Evolutionary conservation across 2,113 vertebrate species (phyloP).

Genomic region (Callionymus lyra): DNA sequence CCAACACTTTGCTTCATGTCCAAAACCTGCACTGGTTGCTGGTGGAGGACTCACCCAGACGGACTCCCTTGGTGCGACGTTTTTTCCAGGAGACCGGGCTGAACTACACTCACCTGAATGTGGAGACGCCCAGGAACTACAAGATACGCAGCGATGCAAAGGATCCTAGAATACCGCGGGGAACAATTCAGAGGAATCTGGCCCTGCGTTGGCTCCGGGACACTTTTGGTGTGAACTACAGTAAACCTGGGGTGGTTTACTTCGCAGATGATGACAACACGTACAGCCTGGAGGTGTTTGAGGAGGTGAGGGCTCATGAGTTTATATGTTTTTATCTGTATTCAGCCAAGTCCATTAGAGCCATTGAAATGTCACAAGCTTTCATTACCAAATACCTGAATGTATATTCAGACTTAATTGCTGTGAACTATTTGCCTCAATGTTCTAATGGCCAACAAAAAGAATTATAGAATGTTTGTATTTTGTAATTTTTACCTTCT

Average conservation of each 20-base stretch:
- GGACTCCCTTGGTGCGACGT: constrained; percentile 71
- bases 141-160: constrained; percentile 58
- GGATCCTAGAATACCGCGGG: constrained; percentile 67
- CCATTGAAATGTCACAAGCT: too few relatives aligned
- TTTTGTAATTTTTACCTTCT: too few relatives aligned
- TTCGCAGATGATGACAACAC: constrained; percentile 96
- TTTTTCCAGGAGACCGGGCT: constrained; percentile 76
- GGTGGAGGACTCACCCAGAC: constrained; percentile 79
- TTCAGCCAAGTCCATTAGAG: too few relatives aligned
- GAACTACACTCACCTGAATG: constrained; percentile 84
- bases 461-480: too few relatives aligned
- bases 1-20: constrained; percentile 86
- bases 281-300: constrained; percentile 90
- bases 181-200: constrained; percentile 84
- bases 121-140: constrained; percentile 75
- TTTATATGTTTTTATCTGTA: too few relatives aligned
- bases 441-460: too few relatives aligned
- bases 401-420: too few relatives aligned
- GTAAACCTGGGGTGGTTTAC: constrained; percentile 78
- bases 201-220: constrained; percentile 84
- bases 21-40: constrained; percentile 90
- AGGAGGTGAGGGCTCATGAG: constrained; percentile 82
- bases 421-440: too few relatives aligned
- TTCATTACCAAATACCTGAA: too few relatives aligned
- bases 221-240: constrained; percentile 54